Evolutionary conservation across 2,113 vertebrate genomes (phyloP).

Genomic region (Eptatretus burgeri): DNA sequence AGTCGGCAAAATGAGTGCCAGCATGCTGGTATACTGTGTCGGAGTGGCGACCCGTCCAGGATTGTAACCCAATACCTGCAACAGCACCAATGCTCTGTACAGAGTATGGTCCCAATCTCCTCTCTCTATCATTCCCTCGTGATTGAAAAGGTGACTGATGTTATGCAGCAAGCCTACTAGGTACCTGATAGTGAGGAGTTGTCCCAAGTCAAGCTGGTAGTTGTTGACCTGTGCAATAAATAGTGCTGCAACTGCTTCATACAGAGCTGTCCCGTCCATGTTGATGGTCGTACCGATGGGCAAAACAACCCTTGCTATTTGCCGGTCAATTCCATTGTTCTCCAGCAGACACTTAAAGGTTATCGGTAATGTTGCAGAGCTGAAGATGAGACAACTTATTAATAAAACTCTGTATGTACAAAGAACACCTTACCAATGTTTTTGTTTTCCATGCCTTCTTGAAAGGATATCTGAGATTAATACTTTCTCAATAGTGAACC

Average conservation of each 20-base stretch:
- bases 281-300: constrained; percentile 86
- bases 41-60: no score
- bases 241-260: constrained; percentile 76
- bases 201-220: constrained; percentile 76
- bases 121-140: no score
- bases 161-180: no score
- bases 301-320: constrained; percentile 70
- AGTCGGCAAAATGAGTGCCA: no score
- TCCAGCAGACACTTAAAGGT: constrained; percentile 97
- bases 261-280: constrained; percentile 76
- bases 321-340: constrained; percentile 78
- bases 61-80: no score
- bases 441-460: background rate
- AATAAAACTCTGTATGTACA: rapidly evolving
- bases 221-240: constrained; percentile 95
- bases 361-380: constrained; percentile 87
- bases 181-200: constrained; percentile 90
- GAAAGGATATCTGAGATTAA: background rate
- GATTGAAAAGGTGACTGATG: no score
- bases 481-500: constrained; percentile 10
- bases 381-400: constrained; percentile 14
- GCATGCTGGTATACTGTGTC: no score
- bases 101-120: no score
- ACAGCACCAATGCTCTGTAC: no score
- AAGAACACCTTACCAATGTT: background rate